Conservation (phyloP, 2,797 vertebrate species). For the Dipus sagitta region DNA sequence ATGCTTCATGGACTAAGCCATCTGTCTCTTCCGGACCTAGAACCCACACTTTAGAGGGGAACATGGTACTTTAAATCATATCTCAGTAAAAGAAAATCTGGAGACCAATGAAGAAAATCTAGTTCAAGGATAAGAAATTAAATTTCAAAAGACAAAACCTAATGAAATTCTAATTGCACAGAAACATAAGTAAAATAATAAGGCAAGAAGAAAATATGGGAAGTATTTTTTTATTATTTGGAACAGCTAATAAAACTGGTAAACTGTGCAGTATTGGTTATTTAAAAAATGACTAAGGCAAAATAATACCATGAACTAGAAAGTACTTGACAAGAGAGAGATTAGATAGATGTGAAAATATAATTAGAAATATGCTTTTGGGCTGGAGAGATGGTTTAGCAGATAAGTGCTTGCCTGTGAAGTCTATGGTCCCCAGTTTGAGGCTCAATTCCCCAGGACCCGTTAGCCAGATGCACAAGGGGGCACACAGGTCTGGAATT, state of each 20-base stretch:
- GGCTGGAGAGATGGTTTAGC: too few species aligned
- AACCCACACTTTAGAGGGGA: not conserved
- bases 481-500: too few species aligned
- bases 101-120: not conserved
- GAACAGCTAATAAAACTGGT: not conserved
- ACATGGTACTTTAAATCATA: not conserved
- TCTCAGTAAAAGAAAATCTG: not conserved
- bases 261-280: not conserved
- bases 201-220: not conserved
- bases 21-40: too few species aligned
- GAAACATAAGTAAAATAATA: not conserved
- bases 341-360: not conserved
- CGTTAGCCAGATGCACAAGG: too few species aligned
- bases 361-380: not conserved
- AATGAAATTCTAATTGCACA: not conserved
- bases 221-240: not conserved
- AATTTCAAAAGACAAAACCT: not conserved
- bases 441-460: too few species aligned
- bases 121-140: not conserved
- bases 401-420: too few species aligned
- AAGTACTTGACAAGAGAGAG: not conserved
- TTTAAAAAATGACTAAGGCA: too few species aligned
- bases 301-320: not conserved
- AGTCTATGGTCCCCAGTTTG: too few species aligned
- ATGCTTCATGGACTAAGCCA: too few species aligned